phyloP scores from a whole-genome alignment of 2,888 invertebrate genomes.

The Calephelis perditalis region DNA sequence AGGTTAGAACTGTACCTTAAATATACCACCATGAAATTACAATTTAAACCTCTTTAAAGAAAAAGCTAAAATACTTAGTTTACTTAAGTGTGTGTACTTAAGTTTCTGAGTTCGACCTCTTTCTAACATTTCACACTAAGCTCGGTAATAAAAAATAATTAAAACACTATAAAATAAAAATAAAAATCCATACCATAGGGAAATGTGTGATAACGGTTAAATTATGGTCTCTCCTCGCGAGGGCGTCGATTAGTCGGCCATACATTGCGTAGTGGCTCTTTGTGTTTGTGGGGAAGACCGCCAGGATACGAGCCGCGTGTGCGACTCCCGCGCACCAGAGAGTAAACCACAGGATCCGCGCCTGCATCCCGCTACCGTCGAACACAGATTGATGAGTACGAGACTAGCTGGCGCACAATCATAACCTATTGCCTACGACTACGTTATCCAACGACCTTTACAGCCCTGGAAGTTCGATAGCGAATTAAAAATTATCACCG shows the following conservation, averaged over 20 bases:
- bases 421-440: slow-evolving; percentile 18
- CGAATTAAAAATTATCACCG: neutral
- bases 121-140: no score
- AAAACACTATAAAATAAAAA: no score
- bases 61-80: no score
- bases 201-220: slow-evolving; percentile 70
- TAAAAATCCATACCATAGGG: slow-evolving; percentile 57
- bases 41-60: no score
- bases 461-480: slow-evolving; percentile 16
- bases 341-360: slow-evolving; percentile 50
- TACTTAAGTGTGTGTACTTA: no score
- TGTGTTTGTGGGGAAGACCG: slow-evolving; percentile 70
- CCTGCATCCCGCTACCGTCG: slow-evolving; percentile 62
- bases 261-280: slow-evolving; percentile 76
- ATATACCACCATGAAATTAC: no score
- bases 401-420: slow-evolving; percentile 37
- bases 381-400: slow-evolving; percentile 43
- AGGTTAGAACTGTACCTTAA: no score
- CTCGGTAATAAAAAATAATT: no score
- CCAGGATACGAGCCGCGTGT: slow-evolving; percentile 60
- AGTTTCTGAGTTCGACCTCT: no score
- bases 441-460: slow-evolving; percentile 20
- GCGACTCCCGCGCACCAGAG: slow-evolving; percentile 42
- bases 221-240: slow-evolving; percentile 59
- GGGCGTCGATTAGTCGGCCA: slow-evolving; percentile 62